Base-by-base conservation (phyloP, 2,113 vertebrate genomes). In the Microcebus lehilahytsara region DNA sequence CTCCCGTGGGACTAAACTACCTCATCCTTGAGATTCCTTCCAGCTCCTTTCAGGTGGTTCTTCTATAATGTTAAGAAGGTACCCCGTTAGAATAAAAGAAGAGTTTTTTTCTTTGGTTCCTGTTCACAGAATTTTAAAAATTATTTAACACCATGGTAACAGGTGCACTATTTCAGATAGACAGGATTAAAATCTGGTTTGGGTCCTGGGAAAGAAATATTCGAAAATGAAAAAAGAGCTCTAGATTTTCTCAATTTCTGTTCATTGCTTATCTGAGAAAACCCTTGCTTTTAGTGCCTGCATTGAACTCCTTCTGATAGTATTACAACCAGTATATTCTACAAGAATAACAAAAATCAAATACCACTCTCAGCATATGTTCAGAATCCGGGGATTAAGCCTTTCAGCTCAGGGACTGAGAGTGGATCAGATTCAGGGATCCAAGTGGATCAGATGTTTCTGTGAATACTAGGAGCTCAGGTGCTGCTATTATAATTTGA, bases 171-270 rank as follows among this genome's bases (percentile, higher is more conserved):
- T 93, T 96, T 96, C 90, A 86, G 81, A 66, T 19, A 87, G 84
- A 72, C 6, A 74, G 87, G 75, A 72, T 89, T 95, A 84, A 96
- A 85, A 67, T 92, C 87, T 40, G 51, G 66, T 92, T 96, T 95
- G 42, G 6, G 86, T 79, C 62, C 75, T 64, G 23, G 75, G 84
- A 90, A 96, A 80, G 79, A 86, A 97, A 84, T 72, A 62, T 77
- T 84, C 88, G 6, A 4, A 7, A 34, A 9, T 30, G 3, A 1
- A 9, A 17, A 51, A 51, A 85, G 6, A 49, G 60, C 4, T 37
- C 78, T 95, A 27, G 62, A 51, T 86, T 51, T 78, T 88, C 79
- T 92, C 51, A 16, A 4, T 75, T 67, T 67, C 80, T 94, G 23
- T 77, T 86, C 12, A 72, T 92, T 66, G 75, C 77, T 85, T 87